phyloP scores from a whole-genome alignment of 2,113 vertebrate genomes.

The Cyphomyrus discorhynchus region DNA sequence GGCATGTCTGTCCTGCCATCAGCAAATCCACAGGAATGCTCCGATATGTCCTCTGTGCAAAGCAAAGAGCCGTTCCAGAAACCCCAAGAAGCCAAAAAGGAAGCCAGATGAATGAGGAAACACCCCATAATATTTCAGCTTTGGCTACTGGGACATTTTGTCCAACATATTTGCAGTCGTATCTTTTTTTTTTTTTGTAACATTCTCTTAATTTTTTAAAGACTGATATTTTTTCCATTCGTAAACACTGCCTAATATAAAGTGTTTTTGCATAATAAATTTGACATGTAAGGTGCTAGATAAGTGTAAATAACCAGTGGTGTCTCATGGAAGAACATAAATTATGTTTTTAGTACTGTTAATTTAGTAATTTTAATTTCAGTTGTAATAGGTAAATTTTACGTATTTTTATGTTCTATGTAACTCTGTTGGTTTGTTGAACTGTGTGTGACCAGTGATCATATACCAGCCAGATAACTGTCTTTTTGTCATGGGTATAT shows the following conservation, averaged over 20 bases:
- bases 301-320: not conserved
- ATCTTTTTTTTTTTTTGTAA: not conserved
- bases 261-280: not conserved
- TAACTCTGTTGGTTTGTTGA: not conserved
- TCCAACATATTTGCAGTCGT: not conserved
- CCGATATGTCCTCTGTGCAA: slow-evolving; percentile 96
- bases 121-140: not conserved
- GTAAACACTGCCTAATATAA: not conserved
- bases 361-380: not conserved
- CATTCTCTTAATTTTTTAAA: not conserved
- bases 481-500: not conserved
- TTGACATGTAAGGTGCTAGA: not conserved
- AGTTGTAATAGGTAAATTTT: not conserved
- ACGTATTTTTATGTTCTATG: not conserved
- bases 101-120: slow-evolving; percentile 83
- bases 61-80: slow-evolving; percentile 96
- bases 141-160: not conserved
- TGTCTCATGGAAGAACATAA: not conserved
- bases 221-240: not conserved
- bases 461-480: not conserved
- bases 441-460: not conserved
- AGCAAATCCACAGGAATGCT: slow-evolving; percentile 96
- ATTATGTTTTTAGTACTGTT: not conserved
- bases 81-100: slow-evolving; percentile 97
- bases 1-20: slow-evolving; percentile 96